phyloP scores from a whole-genome alignment of 2,113 vertebrate genomes.

The Campylomormyrus numenius region DNA sequence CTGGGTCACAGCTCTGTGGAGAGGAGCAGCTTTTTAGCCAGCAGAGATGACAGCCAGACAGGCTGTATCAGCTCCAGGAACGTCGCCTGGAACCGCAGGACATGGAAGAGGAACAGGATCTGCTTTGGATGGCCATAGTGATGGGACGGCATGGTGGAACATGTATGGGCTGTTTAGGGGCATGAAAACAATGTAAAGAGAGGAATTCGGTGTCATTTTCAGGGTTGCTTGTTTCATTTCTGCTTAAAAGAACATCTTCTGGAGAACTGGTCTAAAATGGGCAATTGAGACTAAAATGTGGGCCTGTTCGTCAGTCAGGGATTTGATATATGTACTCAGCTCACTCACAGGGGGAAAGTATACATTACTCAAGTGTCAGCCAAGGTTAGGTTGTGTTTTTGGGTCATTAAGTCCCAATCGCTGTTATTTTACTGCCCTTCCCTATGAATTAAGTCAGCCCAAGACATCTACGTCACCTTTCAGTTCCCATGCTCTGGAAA shows the following conservation, averaged over 20 bases:
- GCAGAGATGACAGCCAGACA: not conserved
- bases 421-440: not conserved
- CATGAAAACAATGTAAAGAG: not conserved
- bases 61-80: not conserved
- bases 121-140: not conserved
- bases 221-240: not conserved
- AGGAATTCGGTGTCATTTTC: not conserved
- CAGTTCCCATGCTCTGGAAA: not conserved
- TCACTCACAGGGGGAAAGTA: not conserved
- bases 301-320: not conserved
- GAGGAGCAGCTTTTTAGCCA: not conserved
- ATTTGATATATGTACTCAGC: not conserved
- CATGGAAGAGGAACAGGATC: not conserved
- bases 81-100: not conserved
- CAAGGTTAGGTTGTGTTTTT: not conserved
- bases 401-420: not conserved
- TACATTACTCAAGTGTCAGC: not conserved
- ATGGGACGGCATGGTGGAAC: not conserved
- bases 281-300: slow-evolving; percentile 10
- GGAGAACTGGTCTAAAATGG: not conserved
- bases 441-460: not conserved
- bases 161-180: not conserved
- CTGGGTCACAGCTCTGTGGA: not conserved
- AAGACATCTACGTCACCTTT: slow-evolving; percentile 1
- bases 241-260: not conserved